These are phyloP conservation scores for Aspidiotus destructor DNA, from an alignment of 2,888 invertebrate species.

Conservation along the genomic window DNA sequence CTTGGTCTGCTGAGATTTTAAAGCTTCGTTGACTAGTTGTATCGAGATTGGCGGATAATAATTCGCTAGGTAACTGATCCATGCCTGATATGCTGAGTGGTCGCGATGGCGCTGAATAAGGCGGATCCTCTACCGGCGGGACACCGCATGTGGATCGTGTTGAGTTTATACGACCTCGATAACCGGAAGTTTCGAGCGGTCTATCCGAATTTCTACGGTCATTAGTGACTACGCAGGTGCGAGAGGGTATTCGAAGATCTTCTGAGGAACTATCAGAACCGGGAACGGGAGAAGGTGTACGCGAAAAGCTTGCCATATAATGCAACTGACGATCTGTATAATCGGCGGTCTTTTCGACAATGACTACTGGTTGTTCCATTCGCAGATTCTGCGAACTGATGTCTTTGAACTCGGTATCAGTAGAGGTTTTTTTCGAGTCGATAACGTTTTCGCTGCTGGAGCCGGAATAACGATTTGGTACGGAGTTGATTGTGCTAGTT, in stretches of 20 bases:
- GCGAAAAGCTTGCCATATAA: slow-evolving; percentile 48
- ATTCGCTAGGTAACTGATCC: slow-evolving; percentile 46
- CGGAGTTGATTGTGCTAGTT: slow-evolving; percentile 33
- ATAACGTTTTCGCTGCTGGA: slow-evolving; percentile 35
- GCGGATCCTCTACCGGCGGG: slow-evolving; percentile 33
- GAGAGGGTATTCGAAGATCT: slow-evolving; percentile 34
- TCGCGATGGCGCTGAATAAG: slow-evolving; percentile 34
- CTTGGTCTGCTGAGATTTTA: slow-evolving; percentile 13
- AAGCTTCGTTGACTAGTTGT: slow-evolving; percentile 37
- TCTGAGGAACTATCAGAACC: slow-evolving; percentile 42
- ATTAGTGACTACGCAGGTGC: slow-evolving; percentile 40
- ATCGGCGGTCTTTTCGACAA: slow-evolving; percentile 38
- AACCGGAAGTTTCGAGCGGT: slow-evolving; percentile 44
- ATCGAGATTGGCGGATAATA: slow-evolving; percentile 45
- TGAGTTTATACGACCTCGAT: slow-evolving; percentile 42
- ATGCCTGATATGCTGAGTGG: slow-evolving; percentile 39
- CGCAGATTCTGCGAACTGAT: slow-evolving; percentile 29
- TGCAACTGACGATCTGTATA: slow-evolving; percentile 45
- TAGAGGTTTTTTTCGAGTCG: slow-evolving; percentile 20
- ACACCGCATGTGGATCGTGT: slow-evolving; percentile 29
- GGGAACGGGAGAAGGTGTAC: slow-evolving; percentile 44
- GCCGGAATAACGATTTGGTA: slow-evolving; percentile 24
- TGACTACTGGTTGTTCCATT: slow-evolving; percentile 35
- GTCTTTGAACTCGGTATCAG: slow-evolving; percentile 38
- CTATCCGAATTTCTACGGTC: slow-evolving; percentile 45